Base-by-base conservation (phyloP, 1,140 invertebrate species). In the Leguminivora glycinivorella region DNA sequence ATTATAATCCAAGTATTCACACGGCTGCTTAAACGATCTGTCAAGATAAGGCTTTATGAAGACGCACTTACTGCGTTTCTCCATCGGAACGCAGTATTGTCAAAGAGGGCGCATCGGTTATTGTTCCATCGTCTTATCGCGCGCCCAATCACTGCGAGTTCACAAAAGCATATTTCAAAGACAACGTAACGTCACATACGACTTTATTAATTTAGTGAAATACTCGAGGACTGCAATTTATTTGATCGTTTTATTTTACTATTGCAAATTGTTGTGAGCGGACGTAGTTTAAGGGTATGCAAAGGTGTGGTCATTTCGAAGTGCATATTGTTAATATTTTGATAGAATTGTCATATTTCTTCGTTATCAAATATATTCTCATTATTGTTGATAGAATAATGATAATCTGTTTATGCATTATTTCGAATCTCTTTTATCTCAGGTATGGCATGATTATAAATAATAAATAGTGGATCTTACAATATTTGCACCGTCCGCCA, bases 71-170 rank as follows among this genome's bases (percentile, higher is more conserved):
- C 22, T 22, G 17, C 47, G 66, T 71, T 69, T 38, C 66, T 68
- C 70, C 60, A 71, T 66, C 34, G 68, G 66, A 66, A 70, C 73
- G 12, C 70, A 78, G 80, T 78, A 84, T 86, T 88, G 85, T 86
- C 82, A 83, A 82, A 85, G 84, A 83, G 82, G 83, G 82, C 83
- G 79, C 82, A 84, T 87, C 83, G 78, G 81, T 84, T 87, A 88
- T 88, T 87, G 86, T 87, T 84, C 77, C 72, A 76, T 83, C 80
- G 80, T 78, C 80, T 83, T 85, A 84, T 87, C 82, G 79, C 67
- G 29, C 26, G 38, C 70, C 74, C 71, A 76, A 69, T 78, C 72
- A 71, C 84, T 83, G 78, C 72, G 71, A 58, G 77, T 78, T 68
- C 75, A 68, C 74, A 70, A 70, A 69, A 75, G 75, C 75, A 76